Conservation (phyloP, 1,140 invertebrate genomes). For the Drosophila serrata region DNA sequence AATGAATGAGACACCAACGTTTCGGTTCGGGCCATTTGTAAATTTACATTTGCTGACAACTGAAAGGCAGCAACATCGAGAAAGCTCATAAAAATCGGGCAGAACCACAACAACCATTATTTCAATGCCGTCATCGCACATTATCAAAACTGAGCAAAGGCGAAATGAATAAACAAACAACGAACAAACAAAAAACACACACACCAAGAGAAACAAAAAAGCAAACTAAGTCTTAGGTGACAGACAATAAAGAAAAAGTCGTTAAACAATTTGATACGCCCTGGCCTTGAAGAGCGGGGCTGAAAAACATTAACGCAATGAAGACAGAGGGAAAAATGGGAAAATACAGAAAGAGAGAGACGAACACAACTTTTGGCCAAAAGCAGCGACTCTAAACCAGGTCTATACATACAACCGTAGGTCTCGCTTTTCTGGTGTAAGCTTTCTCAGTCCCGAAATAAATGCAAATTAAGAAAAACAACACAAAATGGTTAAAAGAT, state of each 20-base stretch:
- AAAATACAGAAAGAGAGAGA: conserved; percentile 7
- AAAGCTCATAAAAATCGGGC: conserved; percentile 51
- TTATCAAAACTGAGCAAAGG: conserved; percentile 36
- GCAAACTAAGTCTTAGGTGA: conserved; percentile 65
- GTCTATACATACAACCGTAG: conserved; percentile 30
- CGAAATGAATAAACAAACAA: conserved; percentile 16
- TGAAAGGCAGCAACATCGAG: conserved; percentile 42
- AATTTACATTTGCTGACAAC: conserved; percentile 58
- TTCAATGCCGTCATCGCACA: conserved; percentile 67
- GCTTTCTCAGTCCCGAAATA: conserved; percentile 56
- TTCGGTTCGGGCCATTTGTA: conserved; percentile 51
- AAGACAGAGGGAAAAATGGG: conserved; percentile 16
- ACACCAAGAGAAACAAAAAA: conserved; percentile 23
- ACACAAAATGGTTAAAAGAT: conserved; percentile 43
- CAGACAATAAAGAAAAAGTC: conserved; percentile 71
- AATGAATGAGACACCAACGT: conserved; percentile 1
- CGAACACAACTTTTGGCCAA: conserved; percentile 23
- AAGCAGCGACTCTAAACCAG: conserved; percentile 27
- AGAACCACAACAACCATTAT: conserved; percentile 34
- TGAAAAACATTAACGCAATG: conserved; percentile 33
- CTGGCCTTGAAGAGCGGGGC: conserved; percentile 68
- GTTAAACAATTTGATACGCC: conserved; percentile 78
- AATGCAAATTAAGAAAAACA: conserved; percentile 64
- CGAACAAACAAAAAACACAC: neutral
- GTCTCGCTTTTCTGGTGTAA: conserved; percentile 16